Percentiles rank a stretch among this genome's conserved stretches.
Conservation (phyloP, 2,888 invertebrate genomes). For the Limnephilus auricula region DNA sequence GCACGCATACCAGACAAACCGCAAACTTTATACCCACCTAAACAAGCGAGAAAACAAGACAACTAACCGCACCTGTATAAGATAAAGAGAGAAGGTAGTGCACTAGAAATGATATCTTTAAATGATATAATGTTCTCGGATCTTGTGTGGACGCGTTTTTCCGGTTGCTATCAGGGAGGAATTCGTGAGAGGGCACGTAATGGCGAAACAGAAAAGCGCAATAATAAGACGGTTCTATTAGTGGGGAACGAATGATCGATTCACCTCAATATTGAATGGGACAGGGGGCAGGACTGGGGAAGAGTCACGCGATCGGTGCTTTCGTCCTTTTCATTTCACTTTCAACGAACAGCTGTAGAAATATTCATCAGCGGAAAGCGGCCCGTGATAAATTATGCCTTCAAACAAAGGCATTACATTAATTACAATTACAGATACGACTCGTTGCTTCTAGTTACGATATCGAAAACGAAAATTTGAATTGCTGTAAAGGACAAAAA, state of each 20-base stretch:
- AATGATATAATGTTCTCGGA: conserved; percentile 15
- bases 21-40: not conserved
- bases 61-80: not conserved
- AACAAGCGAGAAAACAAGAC: not conserved
- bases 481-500: too few species aligned
- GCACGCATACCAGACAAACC: not conserved
- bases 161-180: conserved; percentile 26
- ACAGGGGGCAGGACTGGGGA: conserved; percentile 56
- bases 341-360: not conserved
- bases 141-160: not conserved
- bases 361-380: not conserved
- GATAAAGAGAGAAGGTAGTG: conserved; percentile 12
- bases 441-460: too few species aligned
- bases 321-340: not conserved
- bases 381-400: not conserved
- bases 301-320: conserved; percentile 44
- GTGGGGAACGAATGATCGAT: conserved; percentile 65
- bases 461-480: too few species aligned
- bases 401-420: not conserved
- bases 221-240: conserved; percentile 66
- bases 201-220: conserved; percentile 62
- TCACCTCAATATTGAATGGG: conserved; percentile 61
- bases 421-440: not conserved
- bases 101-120: not conserved
- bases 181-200: conserved; percentile 33